These are phyloP conservation scores for Digitonthophagus gazella DNA, from an alignment of 2,888 invertebrate species.

Conservation along the genomic window DNA sequence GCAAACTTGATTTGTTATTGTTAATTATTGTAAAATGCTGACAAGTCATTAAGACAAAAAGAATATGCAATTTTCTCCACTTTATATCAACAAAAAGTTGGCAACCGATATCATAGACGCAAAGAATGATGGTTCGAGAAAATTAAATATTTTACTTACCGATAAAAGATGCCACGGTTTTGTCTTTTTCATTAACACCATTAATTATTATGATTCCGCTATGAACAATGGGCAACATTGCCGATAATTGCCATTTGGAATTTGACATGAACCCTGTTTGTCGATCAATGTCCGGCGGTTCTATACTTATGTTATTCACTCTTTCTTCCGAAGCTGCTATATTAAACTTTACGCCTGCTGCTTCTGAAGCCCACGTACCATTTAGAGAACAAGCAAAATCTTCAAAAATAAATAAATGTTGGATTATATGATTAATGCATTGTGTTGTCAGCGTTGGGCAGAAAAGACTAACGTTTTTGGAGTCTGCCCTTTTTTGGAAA, in stretches of 20 bases:
- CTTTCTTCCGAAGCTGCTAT: constrained; percentile 18
- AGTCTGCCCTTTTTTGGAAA: too few species aligned
- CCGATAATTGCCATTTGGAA: constrained; percentile 40
- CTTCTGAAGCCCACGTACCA: constrained; percentile 42
- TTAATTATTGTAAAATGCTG: too few species aligned
- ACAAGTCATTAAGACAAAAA: not conserved
- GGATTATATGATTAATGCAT: too few species aligned
- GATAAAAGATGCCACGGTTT: constrained; percentile 41
- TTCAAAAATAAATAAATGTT: too few species aligned
- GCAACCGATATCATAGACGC: constrained; percentile 12
- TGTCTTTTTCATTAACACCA: constrained; percentile 36
- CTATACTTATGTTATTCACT: constrained; percentile 21
- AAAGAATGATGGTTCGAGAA: constrained; percentile 6
- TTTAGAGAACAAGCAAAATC: constrained; percentile 37
- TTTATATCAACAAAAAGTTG: constrained; percentile 2
- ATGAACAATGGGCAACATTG: constrained; percentile 39
- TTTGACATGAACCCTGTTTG: constrained; percentile 39
- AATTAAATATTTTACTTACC: constrained; percentile 36
- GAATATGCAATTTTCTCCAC: not conserved
- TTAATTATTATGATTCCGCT: constrained; percentile 40
- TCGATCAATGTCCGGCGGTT: constrained; percentile 28
- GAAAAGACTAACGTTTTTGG: too few species aligned
- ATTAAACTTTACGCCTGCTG: constrained; percentile 38
- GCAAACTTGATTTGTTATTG: too few species aligned
- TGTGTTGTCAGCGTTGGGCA: too few species aligned